phyloP scores from a whole-genome alignment of 1,140 invertebrate species.

The Drosophila busckii region DNA sequence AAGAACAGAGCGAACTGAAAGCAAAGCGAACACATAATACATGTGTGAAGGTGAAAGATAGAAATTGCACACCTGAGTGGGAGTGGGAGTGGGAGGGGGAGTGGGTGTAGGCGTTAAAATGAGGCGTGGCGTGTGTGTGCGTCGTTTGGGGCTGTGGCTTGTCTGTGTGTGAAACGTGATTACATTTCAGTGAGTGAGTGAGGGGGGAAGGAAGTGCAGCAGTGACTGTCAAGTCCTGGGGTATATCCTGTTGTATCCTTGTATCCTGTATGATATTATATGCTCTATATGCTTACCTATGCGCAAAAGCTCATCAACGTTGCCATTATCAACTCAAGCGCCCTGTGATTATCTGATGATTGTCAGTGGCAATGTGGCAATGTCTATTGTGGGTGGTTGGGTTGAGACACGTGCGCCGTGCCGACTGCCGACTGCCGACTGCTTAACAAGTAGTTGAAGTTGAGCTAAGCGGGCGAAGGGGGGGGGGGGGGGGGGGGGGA shows the following conservation, averaged over 20 bases:
- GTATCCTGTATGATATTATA: background rate
- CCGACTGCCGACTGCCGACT: background rate
- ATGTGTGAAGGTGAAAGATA: background rate
- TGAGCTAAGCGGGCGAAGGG: conserved; percentile 3
- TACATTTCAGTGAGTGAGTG: conserved; percentile 26
- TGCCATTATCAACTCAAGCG: conserved; percentile 65
- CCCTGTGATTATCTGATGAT: conserved; percentile 68
- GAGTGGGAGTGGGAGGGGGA: too few species aligned
- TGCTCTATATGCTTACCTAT: background rate
- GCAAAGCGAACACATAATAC: conserved; percentile 5
- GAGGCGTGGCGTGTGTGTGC: too few species aligned
- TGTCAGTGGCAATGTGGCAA: conserved; percentile 26
- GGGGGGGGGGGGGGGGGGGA: too few species aligned
- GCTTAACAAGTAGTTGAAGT: conserved; percentile 21
- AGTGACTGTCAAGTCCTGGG: too few species aligned
- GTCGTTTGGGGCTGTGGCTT: conserved; percentile 23
- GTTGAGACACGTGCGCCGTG: conserved; percentile 33
- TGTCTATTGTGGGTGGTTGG: conserved; percentile 6
- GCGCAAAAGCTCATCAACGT: conserved; percentile 62
- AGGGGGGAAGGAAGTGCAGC: conserved; percentile 42
- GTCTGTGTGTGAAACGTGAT: conserved; percentile 35
- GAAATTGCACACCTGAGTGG: too few species aligned
- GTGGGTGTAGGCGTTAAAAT: too few species aligned
- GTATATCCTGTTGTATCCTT: background rate
- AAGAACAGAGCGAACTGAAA: conserved; percentile 16